Evolutionary conservation across 2,888 invertebrate genomes (phyloP), one percentile per base, ranked within the genome.

Genomic region (Agonum fuliginosum): DNA sequence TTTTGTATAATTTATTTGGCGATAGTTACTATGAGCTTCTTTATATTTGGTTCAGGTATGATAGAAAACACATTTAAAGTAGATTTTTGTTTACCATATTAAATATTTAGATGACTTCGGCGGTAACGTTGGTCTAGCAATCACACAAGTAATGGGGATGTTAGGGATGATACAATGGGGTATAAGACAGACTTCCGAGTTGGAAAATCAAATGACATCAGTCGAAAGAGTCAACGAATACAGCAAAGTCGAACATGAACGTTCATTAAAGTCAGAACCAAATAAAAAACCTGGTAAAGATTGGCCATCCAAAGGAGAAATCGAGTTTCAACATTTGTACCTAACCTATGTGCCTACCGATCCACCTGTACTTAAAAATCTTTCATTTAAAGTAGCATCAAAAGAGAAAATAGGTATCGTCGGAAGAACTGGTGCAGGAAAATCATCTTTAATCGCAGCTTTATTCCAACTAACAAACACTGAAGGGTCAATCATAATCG

Each of bases 191-290:
- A 95, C 96, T 81, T 95, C 97, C 0, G 97, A 97, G 85, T 86
- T 95, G 5, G 95, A 86, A 84, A 96, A 95, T 83, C 94, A 93
- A 81, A 94, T 95, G 95, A 95, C 94, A 3, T 93, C 94, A 4
- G 97, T 98, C 0, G 98, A 98, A 86, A 91, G 97, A 85, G 89
- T 94, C 1, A 81, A 94, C 8, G 96, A 96, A 82, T 97, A 97
- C 84, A 91, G 91, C 0, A 89, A 91, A 24, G 84, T 95, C 93
- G 89, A 91, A 62, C 88, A 96, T 24, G 90, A 91, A 22, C 89
- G 94, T 14, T 89, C 92, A 0, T 86, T 93, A 0, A 90, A 91
- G 78, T 91, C 92, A 4, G 85, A 87, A 10, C 88, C 89, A 0
- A 89, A 89, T 19, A 91, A 91, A 83, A 91, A 91, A 82, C 93